Conservation (phyloP, 1,140 invertebrate genomes). For the Dufourea novaeangliae region DNA sequence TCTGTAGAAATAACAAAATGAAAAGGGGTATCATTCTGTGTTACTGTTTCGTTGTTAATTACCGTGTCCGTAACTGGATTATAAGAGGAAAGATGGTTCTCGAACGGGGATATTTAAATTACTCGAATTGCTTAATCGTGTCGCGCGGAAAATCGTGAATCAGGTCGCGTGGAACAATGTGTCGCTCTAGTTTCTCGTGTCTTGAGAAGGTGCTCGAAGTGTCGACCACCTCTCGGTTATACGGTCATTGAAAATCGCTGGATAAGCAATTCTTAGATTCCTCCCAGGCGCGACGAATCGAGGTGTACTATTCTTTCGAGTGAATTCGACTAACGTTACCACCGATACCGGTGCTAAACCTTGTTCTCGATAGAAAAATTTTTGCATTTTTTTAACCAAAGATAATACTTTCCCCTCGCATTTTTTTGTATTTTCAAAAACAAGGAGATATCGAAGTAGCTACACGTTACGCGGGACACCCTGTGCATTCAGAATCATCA, state of each 20-base stretch:
- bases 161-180: slow-evolving; percentile 21
- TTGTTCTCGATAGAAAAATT: no score
- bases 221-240: background rate
- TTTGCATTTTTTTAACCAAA: no score
- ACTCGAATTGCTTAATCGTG: background rate
- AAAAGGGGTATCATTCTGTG: background rate
- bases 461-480: no score
- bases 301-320: background rate
- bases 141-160: slow-evolving; percentile 8
- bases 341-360: no score
- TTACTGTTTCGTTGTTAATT: background rate
- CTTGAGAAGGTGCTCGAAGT: background rate
- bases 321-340: background rate
- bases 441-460: no score
- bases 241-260: background rate
- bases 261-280: background rate
- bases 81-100: background rate
- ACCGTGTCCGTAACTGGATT: background rate
- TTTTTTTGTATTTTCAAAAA: no score
- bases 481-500: no score
- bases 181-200: slow-evolving; percentile 12
- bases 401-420: no score
- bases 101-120: slow-evolving; percentile 4
- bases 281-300: background rate
- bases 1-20: background rate